These are phyloP conservation scores for Drosophila serrata DNA, from an alignment of 1,140 invertebrate species.

Conservation along the genomic window DNA sequence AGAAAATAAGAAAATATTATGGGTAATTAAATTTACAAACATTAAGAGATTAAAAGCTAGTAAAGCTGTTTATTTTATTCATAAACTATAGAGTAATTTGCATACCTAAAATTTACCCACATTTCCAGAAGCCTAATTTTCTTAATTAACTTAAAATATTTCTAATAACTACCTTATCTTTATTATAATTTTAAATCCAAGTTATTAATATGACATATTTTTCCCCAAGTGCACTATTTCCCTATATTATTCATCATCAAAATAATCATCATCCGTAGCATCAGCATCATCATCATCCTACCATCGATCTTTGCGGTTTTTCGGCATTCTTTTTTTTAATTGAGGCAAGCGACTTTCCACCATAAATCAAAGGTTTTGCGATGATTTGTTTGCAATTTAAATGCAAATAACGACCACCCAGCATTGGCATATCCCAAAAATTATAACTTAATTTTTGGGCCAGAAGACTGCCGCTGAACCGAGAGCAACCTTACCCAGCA, in stretches of 20 bases:
- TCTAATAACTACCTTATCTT: rapidly evolving
- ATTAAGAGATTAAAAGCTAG: rapidly evolving
- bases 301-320: slow-evolving; percentile 31
- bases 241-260: slow-evolving; percentile 14
- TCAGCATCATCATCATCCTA: neutral
- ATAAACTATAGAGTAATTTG: neutral
- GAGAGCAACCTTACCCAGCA: slow-evolving; percentile 30
- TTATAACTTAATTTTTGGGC: slow-evolving; percentile 83
- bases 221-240: slow-evolving; percentile 19
- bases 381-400: slow-evolving; percentile 84
- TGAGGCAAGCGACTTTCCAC: slow-evolving; percentile 63
- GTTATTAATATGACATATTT: neutral
- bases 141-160: no score
- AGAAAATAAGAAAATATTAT: neutral
- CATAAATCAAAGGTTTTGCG: slow-evolving; percentile 70
- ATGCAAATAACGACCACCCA: slow-evolving; percentile 82
- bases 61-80: neutral
- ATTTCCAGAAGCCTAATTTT: no score
- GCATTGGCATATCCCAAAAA: slow-evolving; percentile 59
- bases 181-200: neutral
- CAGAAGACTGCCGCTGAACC: slow-evolving; percentile 38
- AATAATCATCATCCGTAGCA: neutral
- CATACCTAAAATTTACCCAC: neutral
- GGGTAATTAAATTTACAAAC: no score
- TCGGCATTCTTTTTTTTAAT: slow-evolving; percentile 66